phyloP scores from a whole-genome alignment of 2,113 vertebrate genomes.

The Setophaga petechia region DNA sequence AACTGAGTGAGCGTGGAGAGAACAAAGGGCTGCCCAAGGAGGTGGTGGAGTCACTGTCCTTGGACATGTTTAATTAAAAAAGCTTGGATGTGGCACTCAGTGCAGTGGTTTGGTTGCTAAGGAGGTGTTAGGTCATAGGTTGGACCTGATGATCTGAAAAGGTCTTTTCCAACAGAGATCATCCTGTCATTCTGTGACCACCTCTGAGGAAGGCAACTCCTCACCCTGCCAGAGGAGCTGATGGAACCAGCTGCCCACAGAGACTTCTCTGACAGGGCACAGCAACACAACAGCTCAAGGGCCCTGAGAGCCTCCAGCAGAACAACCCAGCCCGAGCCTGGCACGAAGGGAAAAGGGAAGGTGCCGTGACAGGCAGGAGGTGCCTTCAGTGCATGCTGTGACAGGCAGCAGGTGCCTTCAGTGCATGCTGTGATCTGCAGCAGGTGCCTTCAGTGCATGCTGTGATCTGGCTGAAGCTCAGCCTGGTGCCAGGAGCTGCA shows the following conservation, averaged over 20 bases:
- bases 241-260: background rate
- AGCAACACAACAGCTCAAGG: background rate
- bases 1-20: background rate
- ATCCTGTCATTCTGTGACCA: background rate
- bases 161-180: background rate
- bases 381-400: fast-evolving
- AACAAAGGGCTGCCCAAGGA: background rate
- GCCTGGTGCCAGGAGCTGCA: background rate
- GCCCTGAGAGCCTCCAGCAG: background rate
- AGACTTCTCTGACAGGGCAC: background rate
- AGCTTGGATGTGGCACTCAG: background rate
- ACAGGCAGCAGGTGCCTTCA: background rate
- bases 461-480: fast-evolving
- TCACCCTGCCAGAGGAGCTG: background rate
- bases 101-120: background rate
- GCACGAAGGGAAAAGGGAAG: fast-evolving
- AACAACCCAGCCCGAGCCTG: background rate
- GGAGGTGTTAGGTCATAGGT: background rate
- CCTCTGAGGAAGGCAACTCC: background rate
- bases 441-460: fast-evolving
- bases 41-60: background rate
- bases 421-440: fast-evolving
- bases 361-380: fast-evolving
- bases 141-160: background rate
- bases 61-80: background rate